Evolutionary conservation across 1,140 invertebrate genomes (phyloP).

Genomic region (Trichonephila inaurata): DNA sequence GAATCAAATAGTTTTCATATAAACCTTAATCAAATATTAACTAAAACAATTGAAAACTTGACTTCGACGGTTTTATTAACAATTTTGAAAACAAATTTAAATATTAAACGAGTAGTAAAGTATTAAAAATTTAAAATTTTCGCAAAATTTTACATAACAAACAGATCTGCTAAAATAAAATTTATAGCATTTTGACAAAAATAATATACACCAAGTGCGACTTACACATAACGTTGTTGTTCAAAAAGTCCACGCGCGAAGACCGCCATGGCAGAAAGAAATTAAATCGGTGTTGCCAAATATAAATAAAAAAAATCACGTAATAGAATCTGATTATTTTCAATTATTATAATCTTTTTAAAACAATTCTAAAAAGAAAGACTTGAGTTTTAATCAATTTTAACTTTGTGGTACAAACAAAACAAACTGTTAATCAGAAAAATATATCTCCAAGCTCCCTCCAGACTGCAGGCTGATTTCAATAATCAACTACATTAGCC

Average conservation of each 20-base stretch:
- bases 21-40: background rate
- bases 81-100: background rate
- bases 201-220: background rate
- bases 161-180: background rate
- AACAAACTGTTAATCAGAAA: no score
- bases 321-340: no score
- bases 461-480: no score
- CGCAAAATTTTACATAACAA: background rate
- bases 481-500: no score
- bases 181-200: background rate
- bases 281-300: background rate
- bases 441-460: no score
- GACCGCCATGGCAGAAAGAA: constrained; percentile 30
- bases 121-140: background rate
- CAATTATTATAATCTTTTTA: no score
- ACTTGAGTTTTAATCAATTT: no score
- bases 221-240: constrained; percentile 25
- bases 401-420: no score
- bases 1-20: no score
- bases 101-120: background rate
- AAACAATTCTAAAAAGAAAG: no score
- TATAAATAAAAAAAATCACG: background rate
- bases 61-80: background rate
- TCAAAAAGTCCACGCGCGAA: constrained; percentile 55
- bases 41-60: background rate